Base-by-base conservation (phyloP, 1,140 invertebrate species). In the Drosophila auraria region DNA sequence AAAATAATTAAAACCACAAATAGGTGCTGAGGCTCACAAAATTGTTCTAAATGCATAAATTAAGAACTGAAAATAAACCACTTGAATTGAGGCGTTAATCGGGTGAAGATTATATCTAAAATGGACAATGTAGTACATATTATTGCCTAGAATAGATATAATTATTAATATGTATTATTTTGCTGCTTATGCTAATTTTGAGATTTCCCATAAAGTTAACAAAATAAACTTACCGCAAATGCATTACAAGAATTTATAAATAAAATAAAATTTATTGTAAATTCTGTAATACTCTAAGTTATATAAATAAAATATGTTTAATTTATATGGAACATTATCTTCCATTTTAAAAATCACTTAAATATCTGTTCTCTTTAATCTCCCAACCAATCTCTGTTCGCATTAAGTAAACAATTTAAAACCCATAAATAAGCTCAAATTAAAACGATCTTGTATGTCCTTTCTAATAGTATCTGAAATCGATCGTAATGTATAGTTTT, bases 401-500 rank as follows among this genome's bases (percentile, higher is more conserved):
- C 20, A 56, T 56, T 38, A 25, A 11, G 14, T 40, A 23, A 56
- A 56, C 54, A 40, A 40, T 56, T 56, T 56, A 25, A n/a, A 38
- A 38, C 20, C 15, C 40, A 30, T 30, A 23, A 60, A 17, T n/a
- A 40, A 25, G 4, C 36, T 20, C 2, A 15, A 42, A 64, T 59
- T 60, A 42, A 60, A 64, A 60, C 9, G 8, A 50, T 51, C 17
- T 68, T 38, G 33, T 51, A 27, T 42, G 40, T 57, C 44, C 49
- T 45, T 58, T 72, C 27, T 63, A 30, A 27, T 30, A 61, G 38
- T 53, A 87, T 83, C 56, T 20, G 73, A 66, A 83, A 78, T 83
- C 64, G 84, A 80, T 63, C 63, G 68, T 80, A 64, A 74, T 73
- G 51, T 51, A 62, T 75, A 65, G 49, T 59, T 51, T 78, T 51